Evolutionary conservation across 2,888 invertebrate genomes (phyloP).

Genomic region (Yponomeuta plumbellus): DNA sequence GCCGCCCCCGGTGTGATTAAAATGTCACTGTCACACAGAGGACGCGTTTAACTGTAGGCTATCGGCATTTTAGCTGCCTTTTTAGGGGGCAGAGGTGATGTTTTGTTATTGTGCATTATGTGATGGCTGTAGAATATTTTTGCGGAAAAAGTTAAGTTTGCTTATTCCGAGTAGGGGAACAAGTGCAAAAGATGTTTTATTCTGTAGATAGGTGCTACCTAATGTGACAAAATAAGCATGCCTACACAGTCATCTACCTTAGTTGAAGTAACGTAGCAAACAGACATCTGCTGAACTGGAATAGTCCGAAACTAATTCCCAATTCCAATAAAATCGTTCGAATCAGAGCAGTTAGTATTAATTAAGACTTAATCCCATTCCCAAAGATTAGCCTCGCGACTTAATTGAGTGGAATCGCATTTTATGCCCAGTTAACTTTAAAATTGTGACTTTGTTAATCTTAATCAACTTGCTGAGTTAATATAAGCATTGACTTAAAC

Average conservation of each 20-base stretch:
- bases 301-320: not conserved
- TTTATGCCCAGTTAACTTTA: not conserved
- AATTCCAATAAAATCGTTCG: constrained; percentile 1
- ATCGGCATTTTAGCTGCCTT: not conserved
- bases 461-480: not conserved
- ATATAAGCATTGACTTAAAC: not conserved
- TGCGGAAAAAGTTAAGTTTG: too few relatives aligned
- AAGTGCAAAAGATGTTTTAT: too few relatives aligned
- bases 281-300: not conserved
- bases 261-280: too few relatives aligned
- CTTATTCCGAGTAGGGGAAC: too few relatives aligned
- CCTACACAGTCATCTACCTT: too few relatives aligned
- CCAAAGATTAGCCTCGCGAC: not conserved
- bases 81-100: not conserved
- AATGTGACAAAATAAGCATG: too few relatives aligned
- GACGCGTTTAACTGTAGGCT: constrained; percentile 6
- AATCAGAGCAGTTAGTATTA: constrained; percentile 3
- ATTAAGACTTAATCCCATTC: constrained; percentile 5
- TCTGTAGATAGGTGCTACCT: too few relatives aligned
- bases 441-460: not conserved
- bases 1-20: constrained; percentile 14
- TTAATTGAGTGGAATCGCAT: constrained; percentile 4
- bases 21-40: constrained; percentile 14
- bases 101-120: not conserved
- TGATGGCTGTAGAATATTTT: too few relatives aligned